These are phyloP conservation scores for Atethmia centrago DNA, from an alignment of 2,888 invertebrate species.

Conservation along the genomic window DNA sequence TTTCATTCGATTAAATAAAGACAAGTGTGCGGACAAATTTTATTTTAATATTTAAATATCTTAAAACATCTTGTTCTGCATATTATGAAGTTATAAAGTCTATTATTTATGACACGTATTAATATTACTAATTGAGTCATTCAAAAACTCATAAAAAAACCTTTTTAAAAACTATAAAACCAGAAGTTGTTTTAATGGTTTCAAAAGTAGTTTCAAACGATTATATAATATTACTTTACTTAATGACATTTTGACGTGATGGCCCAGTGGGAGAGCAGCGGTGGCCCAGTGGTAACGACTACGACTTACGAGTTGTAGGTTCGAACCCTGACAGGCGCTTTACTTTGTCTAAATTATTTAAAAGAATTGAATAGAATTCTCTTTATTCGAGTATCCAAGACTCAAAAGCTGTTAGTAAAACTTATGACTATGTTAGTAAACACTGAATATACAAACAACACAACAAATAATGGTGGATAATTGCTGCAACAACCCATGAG, in stretches of 20 bases:
- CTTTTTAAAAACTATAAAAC: neutral
- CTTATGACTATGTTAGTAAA: too few relatives aligned
- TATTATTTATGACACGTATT: too few relatives aligned
- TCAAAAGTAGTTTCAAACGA: neutral
- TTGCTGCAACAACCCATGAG: too few relatives aligned
- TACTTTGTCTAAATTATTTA: neutral
- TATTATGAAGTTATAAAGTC: neutral
- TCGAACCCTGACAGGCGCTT: neutral
- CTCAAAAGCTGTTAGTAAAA: too few relatives aligned
- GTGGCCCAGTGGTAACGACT: neutral
- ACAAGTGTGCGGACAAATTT: neutral
- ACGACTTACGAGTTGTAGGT: neutral
- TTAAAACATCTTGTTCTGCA: neutral
- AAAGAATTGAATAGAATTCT: too few relatives aligned
- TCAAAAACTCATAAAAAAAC: neutral
- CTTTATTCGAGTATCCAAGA: too few relatives aligned
- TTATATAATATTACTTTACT: conserved; percentile 7
- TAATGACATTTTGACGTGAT: conserved; percentile 1
- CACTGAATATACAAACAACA: too few relatives aligned
- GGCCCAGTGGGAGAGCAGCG: neutral
- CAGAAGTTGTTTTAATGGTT: neutral
- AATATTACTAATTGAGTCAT: conserved; percentile 22
- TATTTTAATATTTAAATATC: neutral
- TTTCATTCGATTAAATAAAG: neutral
- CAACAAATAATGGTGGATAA: too few relatives aligned